A percentile compares a stretch with the other conserved stretches of the same genome.
phyloP scores from a whole-genome alignment of 2,888 invertebrate species.

The Coelopa pilipes region DNA sequence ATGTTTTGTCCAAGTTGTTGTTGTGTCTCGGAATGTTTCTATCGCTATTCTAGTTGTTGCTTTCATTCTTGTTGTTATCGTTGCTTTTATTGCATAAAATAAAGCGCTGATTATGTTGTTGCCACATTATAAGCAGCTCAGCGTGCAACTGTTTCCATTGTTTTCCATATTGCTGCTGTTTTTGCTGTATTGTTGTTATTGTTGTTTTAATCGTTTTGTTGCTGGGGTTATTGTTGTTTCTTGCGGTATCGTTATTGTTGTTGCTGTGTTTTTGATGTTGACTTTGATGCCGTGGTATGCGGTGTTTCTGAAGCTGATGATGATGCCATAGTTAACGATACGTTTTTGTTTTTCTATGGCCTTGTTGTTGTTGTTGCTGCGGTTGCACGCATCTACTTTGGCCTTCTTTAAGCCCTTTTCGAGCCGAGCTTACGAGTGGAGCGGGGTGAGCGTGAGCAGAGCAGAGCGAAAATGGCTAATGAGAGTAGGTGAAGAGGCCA shows the following conservation, averaged over 20 bases:
- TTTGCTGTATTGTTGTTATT: too few species aligned
- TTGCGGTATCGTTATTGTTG: background rate
- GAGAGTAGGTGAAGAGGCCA: too few species aligned
- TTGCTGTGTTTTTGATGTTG: background rate
- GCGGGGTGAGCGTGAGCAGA: too few species aligned
- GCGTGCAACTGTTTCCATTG: too few species aligned
- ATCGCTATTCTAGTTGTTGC: background rate
- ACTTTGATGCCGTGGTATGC: too few species aligned
- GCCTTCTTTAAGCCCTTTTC: background rate
- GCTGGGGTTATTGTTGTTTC: background rate
- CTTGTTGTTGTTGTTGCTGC: background rate
- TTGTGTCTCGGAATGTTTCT: background rate
- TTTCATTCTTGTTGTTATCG: constrained; percentile 1
- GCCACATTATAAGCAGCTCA: background rate
- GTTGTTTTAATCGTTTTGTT: background rate
- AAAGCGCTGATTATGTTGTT: constrained; percentile 5
- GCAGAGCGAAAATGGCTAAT: too few species aligned
- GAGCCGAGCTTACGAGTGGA: background rate
- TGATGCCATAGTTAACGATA: too few species aligned
- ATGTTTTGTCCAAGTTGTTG: too few species aligned
- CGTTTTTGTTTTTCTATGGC: background rate
- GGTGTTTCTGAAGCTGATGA: too few species aligned
- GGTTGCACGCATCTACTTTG: background rate
- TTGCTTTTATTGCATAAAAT: constrained; percentile 2
- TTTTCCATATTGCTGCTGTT: too few species aligned